Evolutionary conservation across 2,888 invertebrate species (phyloP), one percentile per base, ranked within the genome.

Genomic region (Druceiella hillmani): DNA sequence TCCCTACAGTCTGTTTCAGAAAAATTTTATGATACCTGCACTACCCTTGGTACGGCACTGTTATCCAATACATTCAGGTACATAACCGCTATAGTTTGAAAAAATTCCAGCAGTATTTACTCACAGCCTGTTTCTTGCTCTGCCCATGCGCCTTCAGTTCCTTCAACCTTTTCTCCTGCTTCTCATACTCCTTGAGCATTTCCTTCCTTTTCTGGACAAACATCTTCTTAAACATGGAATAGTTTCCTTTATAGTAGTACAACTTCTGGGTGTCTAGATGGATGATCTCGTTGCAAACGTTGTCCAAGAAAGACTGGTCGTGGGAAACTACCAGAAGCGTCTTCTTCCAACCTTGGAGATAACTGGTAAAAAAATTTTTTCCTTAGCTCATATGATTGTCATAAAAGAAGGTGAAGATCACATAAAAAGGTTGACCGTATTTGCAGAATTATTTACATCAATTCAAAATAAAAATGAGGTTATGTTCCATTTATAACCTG

Each of bases 281-380:
- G 44, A 99, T 89, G 48, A 99, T 89, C 70, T 99, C 99, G 39
- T 98, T 97, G 64, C 99, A 99, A 3, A 99, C 97, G 57, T 98
- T 99, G 62, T 99, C 98, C 53, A 99, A 81, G 74, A 99, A 99
- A 49, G 94, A 94, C 70, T 99, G 99, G 76, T 99, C 99, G 81
- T 99, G 99, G 54, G 98, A 99, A 7, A 99, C 99, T 41, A 99
- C 88, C 17, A 99, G 68, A 3, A 99, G 69, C 0, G 99, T 99
- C 60, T 99, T 99, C 66, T 99, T 99, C 99, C 99, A 99, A 2
- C 81, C 81, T 75, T 98, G 97, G 13, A 99, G 74, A 61, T 98
- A 98, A 61, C 87, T 89, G 63, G 40, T 65, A 68, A 36, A 36
- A 25, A n/a, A n/a, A n/a, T n/a, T n/a, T n/a, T n/a, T n/a, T n/a